These are phyloP conservation scores for Spatulosminthurus flaviceps DNA, from an alignment of 2,888 invertebrate genomes.

Conservation along the genomic window DNA sequence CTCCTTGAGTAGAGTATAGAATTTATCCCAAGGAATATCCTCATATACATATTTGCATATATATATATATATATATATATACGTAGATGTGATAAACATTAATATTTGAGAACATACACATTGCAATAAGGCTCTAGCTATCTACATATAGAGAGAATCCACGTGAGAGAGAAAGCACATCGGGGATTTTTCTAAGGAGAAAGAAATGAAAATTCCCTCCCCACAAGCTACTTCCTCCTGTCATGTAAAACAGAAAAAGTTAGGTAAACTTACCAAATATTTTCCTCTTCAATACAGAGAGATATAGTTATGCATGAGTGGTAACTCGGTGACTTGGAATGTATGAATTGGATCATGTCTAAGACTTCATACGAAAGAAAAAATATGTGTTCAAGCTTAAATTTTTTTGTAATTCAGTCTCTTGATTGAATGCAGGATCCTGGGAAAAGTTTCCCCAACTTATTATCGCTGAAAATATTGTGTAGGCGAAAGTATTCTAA, in stretches of 20 bases:
- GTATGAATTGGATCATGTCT: slow-evolving; percentile 14
- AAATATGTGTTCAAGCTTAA: not conserved
- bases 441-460: not conserved
- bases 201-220: not conserved
- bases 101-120: not conserved
- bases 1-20: no score
- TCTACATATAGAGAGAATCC: not conserved
- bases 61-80: not conserved
- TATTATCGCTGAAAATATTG: no score
- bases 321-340: slow-evolving; percentile 10
- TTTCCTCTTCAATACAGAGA: not conserved
- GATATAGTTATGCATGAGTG: not conserved
- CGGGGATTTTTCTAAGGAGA: not conserved
- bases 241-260: slow-evolving; percentile 19
- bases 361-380: not conserved
- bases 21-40: no score
- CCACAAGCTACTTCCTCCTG: slow-evolving; percentile 24
- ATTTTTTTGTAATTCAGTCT: not conserved
- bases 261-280: slow-evolving; percentile 14
- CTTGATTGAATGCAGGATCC: not conserved
- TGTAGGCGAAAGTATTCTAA: no score
- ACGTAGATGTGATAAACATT: not conserved
- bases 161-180: not conserved
- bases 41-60: not conserved
- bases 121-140: no score